Evolutionary conservation across 2,888 invertebrate genomes (phyloP).

Genomic region (Azorinus chamasolen): DNA sequence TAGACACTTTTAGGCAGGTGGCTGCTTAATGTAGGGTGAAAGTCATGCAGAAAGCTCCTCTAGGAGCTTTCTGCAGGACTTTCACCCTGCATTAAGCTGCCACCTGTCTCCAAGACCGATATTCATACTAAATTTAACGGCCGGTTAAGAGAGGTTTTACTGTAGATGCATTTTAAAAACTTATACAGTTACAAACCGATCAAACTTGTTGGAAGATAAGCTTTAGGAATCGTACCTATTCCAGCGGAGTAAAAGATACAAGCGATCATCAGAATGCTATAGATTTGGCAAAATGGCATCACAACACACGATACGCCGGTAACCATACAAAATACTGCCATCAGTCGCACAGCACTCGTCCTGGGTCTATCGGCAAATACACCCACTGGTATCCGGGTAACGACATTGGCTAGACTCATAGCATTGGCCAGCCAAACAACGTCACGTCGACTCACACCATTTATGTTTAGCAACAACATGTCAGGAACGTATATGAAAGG

Average conservation of each 20-base stretch:
- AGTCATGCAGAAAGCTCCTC: too few relatives aligned
- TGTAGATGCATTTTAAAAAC: too few relatives aligned
- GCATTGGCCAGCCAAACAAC: slow-evolving; percentile 91
- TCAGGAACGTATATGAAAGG: slow-evolving; percentile 94
- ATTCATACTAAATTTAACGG: too few relatives aligned
- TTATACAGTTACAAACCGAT: too few relatives aligned
- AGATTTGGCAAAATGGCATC: slow-evolving; percentile 33
- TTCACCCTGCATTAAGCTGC: too few relatives aligned
- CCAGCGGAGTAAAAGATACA: slow-evolving; percentile 22
- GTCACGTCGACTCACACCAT: slow-evolving; percentile 27
- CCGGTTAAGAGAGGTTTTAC: too few relatives aligned
- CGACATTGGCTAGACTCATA: slow-evolving; percentile 96
- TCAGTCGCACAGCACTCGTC: slow-evolving; percentile 89
- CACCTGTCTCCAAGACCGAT: too few relatives aligned
- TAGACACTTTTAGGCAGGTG: too few relatives aligned
- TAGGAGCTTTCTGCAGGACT: too few relatives aligned
- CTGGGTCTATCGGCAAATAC: slow-evolving; percentile 87
- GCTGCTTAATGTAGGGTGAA: too few relatives aligned
- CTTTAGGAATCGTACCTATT: slow-evolving; percentile 19
- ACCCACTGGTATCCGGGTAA: slow-evolving; percentile 92
- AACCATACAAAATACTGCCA: slow-evolving; percentile 19
- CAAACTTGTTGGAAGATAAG: too few relatives aligned
- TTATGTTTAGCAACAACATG: slow-evolving; percentile 87
- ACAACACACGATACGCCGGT: slow-evolving; percentile 15
- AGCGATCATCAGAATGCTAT: slow-evolving; percentile 17